Conservation (phyloP, 2,888 invertebrate genomes). For the Limnephilus lunatus region DNA sequence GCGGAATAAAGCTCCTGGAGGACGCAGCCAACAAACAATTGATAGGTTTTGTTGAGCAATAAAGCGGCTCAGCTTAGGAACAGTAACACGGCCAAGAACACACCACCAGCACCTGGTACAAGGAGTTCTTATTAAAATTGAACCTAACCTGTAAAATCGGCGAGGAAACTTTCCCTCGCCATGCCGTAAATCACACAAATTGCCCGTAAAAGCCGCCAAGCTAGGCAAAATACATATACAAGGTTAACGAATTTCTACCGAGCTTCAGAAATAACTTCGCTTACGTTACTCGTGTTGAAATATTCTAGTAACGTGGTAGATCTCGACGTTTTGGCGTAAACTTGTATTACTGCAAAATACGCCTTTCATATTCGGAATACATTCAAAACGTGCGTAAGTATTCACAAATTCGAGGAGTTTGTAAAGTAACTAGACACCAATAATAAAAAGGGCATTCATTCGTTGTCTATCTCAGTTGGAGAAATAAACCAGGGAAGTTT, state of each 20-base stretch:
- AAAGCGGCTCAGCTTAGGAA: conserved; percentile 42
- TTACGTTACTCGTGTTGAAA: background rate
- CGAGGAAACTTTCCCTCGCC: conserved; percentile 48
- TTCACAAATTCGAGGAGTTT: background rate
- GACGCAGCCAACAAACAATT: conserved; percentile 19
- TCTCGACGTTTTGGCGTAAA: background rate
- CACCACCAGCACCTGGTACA: conserved; percentile 50
- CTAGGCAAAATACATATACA: background rate
- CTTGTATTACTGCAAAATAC: background rate
- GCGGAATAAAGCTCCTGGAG: background rate
- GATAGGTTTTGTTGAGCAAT: conserved; percentile 55
- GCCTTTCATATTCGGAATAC: background rate
- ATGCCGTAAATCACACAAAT: conserved; percentile 60
- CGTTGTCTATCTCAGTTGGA: background rate
- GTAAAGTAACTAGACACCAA: background rate
- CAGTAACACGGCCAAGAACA: conserved; percentile 6
- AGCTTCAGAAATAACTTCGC: background rate
- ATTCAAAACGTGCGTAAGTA: background rate
- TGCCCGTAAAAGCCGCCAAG: conserved; percentile 24
- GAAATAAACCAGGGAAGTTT: background rate
- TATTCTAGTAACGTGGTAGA: background rate
- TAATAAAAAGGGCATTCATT: background rate
- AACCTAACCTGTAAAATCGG: conserved; percentile 57
- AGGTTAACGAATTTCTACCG: background rate
- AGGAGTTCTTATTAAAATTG: conserved; percentile 61